These are phyloP conservation scores for Onychomys arenicola DNA, from an alignment of 2,797 vertebrate species.

Conservation along the genomic window DNA sequence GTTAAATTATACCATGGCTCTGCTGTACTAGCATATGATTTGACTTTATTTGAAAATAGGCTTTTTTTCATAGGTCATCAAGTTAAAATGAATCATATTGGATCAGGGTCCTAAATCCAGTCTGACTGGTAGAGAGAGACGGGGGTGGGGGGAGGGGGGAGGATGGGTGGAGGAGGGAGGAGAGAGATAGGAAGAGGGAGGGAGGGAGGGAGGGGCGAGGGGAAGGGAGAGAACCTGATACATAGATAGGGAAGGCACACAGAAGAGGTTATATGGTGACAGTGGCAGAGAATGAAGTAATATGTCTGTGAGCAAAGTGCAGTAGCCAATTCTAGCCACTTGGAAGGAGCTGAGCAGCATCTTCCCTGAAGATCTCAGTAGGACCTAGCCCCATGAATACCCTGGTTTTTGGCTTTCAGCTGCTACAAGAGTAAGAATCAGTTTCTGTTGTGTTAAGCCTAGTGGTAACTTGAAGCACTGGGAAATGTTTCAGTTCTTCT, in stretches of 20 bases:
- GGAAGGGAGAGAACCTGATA: not conserved
- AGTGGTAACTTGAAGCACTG: not conserved
- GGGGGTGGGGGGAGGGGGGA: not conserved
- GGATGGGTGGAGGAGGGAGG: not conserved
- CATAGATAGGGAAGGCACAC: not conserved
- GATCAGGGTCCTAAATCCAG: not conserved
- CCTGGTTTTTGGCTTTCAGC: not conserved
- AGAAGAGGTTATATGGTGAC: not conserved
- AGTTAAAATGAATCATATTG: not conserved
- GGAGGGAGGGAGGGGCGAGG: not conserved
- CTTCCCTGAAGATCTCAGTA: not conserved
- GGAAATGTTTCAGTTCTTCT: not conserved
- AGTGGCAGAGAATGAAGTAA: no score
- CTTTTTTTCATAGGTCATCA: not conserved
- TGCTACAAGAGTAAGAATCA: not conserved
- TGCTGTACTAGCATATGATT: not conserved
- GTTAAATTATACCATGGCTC: not conserved
- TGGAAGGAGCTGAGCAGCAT: not conserved
- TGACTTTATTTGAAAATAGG: constrained; percentile 3
- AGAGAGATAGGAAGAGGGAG: not conserved
- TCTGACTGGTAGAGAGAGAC: not conserved
- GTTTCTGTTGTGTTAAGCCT: not conserved
- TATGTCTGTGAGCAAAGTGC: no score
- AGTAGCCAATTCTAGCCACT: not conserved
- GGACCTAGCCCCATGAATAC: fast-evolving